These are phyloP conservation scores for Aplodontia rufa DNA, from an alignment of 2,113 vertebrate species.

Conservation along the genomic window DNA sequence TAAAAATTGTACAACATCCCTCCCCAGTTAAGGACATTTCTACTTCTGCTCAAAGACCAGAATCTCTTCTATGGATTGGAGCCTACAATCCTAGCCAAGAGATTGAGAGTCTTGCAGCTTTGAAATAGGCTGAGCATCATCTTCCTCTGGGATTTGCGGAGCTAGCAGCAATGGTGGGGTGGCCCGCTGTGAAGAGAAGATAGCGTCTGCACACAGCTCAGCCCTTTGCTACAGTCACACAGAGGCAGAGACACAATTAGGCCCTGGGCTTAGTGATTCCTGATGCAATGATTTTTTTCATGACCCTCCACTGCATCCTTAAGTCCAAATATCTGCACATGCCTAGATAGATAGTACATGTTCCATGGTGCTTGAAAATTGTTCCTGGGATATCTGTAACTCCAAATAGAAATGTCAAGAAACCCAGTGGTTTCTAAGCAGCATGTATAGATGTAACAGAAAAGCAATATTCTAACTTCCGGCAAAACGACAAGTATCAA, in stretches of 20 bases:
- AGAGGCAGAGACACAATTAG: background rate
- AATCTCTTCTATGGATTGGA: background rate
- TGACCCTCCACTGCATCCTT: background rate
- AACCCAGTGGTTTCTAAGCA: constrained; percentile 7
- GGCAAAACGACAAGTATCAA: constrained; percentile 47
- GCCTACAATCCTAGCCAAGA: background rate
- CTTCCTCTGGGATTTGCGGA: background rate
- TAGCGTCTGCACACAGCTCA: background rate
- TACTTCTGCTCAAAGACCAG: constrained; percentile 20
- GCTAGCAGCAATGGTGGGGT: background rate
- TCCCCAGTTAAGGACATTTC: background rate
- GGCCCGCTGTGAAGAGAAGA: background rate
- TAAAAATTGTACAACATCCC: background rate
- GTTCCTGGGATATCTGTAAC: background rate
- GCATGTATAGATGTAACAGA: background rate
- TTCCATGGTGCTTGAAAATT: background rate
- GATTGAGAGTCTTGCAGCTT: background rate
- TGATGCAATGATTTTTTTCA: background rate
- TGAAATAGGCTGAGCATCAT: background rate
- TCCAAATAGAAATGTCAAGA: background rate
- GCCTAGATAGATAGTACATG: background rate
- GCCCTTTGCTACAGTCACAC: background rate
- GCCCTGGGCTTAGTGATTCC: background rate
- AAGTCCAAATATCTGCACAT: background rate
- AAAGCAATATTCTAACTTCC: constrained; percentile 54